Conservation (phyloP, 1,140 invertebrate species). For the Planococcus citri region DNA sequence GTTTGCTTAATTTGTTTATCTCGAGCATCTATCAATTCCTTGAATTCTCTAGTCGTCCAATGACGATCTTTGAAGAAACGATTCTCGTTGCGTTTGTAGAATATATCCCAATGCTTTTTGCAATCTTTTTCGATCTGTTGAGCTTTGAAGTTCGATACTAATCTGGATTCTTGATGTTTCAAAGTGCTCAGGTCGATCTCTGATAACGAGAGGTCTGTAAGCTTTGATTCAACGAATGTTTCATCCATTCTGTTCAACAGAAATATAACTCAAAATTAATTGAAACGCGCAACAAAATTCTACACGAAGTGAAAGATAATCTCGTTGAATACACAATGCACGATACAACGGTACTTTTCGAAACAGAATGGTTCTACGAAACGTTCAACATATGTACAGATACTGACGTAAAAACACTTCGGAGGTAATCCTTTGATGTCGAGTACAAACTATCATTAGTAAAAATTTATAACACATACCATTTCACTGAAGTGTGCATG, state of each 20-base stretch:
- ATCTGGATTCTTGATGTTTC: conserved; percentile 50
- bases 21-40: conserved; percentile 49
- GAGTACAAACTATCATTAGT: no score
- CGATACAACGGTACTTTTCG: no score
- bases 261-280: not conserved
- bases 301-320: no score
- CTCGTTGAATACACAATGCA: no score
- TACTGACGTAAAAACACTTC: no score
- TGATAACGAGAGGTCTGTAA: not conserved
- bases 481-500: no score
- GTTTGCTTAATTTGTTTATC: conserved; percentile 31
- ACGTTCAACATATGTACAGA: no score
- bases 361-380: no score
- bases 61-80: conserved; percentile 94
- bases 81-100: conserved; percentile 87
- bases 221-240: not conserved
- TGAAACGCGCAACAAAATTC: no score
- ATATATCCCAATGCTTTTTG: conserved; percentile 91
- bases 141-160: conserved; percentile 65
- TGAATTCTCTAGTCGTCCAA: conserved; percentile 92
- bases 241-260: not conserved
- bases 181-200: conserved; percentile 37
- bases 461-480: no score
- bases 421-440: no score
- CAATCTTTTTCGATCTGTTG: conserved; percentile 73